Evolutionary conservation across 2,888 invertebrate species (phyloP).

Genomic region (Drosophila infuscata): DNA sequence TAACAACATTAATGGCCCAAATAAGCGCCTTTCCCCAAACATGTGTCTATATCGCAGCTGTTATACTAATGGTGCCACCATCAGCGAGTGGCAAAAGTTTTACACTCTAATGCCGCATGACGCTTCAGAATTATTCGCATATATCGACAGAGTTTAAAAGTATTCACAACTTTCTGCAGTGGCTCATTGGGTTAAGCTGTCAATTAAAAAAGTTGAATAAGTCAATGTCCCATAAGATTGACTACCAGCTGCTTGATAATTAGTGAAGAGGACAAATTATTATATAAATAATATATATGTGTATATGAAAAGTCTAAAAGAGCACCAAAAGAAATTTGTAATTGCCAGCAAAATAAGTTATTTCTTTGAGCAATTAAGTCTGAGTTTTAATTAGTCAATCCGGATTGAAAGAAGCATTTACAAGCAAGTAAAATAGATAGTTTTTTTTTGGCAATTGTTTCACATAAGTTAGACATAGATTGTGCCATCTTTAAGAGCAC

Average conservation of each 20-base stretch:
- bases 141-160: conserved; percentile 25
- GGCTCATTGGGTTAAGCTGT: conserved; percentile 29
- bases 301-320: not conserved
- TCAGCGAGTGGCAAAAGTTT: conserved; percentile 40
- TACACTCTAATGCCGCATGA: conserved; percentile 38
- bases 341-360: not conserved
- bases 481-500: not conserved
- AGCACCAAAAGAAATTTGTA: not conserved
- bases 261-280: not conserved
- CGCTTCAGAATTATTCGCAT: conserved; percentile 19
- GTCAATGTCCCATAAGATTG: conserved; percentile 10
- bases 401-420: not conserved
- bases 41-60: conserved; percentile 16
- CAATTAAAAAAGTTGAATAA: conserved; percentile 27
- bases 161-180: conserved; percentile 33
- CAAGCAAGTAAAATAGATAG: too few relatives aligned
- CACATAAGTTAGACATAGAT: not conserved
- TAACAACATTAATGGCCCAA: conserved; percentile 67
- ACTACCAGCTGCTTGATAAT: conserved; percentile 2
- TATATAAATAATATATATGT: not conserved
- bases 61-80: conserved; percentile 33
- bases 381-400: too few relatives aligned
- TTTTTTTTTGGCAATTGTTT: not conserved
- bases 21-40: conserved; percentile 25
- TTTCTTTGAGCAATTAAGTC: not conserved